Evolutionary conservation across 2,888 invertebrate genomes (phyloP).

Genomic region (Notodonta dromedarius): DNA sequence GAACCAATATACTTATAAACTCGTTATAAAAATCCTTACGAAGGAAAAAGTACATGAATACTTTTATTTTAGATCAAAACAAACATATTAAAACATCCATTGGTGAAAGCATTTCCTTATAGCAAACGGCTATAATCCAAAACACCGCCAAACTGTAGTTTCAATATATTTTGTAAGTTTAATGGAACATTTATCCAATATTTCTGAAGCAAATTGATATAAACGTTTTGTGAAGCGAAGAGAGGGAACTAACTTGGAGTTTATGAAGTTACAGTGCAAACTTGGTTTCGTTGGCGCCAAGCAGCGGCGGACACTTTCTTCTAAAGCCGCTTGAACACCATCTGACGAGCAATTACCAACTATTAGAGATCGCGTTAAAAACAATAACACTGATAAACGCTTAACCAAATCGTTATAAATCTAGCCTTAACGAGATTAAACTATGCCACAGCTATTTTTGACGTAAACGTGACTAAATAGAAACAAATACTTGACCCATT

Average conservation of each 20-base stretch:
- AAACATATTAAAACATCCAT: too few species aligned
- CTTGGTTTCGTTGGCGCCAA: conserved; percentile 45
- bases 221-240: conserved; percentile 54
- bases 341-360: conserved; percentile 16
- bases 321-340: conserved; percentile 19
- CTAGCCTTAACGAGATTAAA: too few species aligned
- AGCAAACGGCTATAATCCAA: not conserved
- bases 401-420: too few species aligned
- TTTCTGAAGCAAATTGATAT: conserved; percentile 64
- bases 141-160: conserved; percentile 19
- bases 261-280: conserved; percentile 58
- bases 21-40: too few species aligned
- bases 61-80: too few species aligned
- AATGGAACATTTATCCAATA: conserved; percentile 62
- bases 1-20: too few species aligned
- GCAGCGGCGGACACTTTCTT: conserved; percentile 14
- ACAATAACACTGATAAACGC: too few species aligned
- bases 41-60: too few species aligned
- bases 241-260: conserved; percentile 52
- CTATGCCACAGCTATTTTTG: too few species aligned
- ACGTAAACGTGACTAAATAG: too few species aligned
- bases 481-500: too few species aligned
- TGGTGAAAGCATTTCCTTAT: not conserved
- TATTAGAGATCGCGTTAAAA: conserved; percentile 2
- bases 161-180: conserved; percentile 44